A percentile compares a stretch with the other conserved stretches of the same genome.
Evolutionary conservation across 2,888 invertebrate species (phyloP).

Genomic region (Lacanobia wlatinum): DNA sequence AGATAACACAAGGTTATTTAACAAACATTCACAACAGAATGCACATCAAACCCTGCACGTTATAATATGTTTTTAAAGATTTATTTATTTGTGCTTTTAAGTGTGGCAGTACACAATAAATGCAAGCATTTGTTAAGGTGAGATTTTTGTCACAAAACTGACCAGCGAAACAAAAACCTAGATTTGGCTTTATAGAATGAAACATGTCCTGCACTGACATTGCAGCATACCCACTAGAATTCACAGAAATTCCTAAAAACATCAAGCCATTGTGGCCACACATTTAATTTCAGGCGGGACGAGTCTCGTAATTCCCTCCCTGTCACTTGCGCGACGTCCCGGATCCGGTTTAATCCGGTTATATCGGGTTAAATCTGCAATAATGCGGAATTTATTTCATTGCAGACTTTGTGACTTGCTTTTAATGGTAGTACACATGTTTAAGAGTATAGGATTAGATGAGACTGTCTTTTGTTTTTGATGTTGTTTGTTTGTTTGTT

Average conservation of each 20-base stretch:
- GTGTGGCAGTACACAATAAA: too few relatives aligned
- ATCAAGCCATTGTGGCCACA: slow-evolving; percentile 64
- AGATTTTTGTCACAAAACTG: neutral
- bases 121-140: neutral
- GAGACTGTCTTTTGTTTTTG: slow-evolving; percentile 21
- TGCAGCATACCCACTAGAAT: slow-evolving; percentile 36
- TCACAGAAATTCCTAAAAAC: slow-evolving; percentile 57
- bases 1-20: too few relatives aligned
- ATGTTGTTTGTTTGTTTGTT: slow-evolving; percentile 2
- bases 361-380: slow-evolving; percentile 74
- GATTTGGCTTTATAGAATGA: neutral
- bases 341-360: slow-evolving; percentile 73
- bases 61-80: too few relatives aligned
- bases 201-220: slow-evolving; percentile 13
- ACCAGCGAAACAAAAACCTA: neutral
- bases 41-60: too few relatives aligned
- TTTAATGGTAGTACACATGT: slow-evolving; percentile 55
- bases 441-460: slow-evolving; percentile 37
- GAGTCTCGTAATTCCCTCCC: slow-evolving; percentile 67
- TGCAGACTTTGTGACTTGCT: slow-evolving; percentile 62
- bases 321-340: slow-evolving; percentile 70
- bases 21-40: too few relatives aligned
- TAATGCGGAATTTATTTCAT: slow-evolving; percentile 73
- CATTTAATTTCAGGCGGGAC: slow-evolving; percentile 69
- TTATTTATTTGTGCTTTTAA: too few relatives aligned